Conservation (phyloP, 2,888 invertebrate species). For the Adineta ricciae region DNA sequence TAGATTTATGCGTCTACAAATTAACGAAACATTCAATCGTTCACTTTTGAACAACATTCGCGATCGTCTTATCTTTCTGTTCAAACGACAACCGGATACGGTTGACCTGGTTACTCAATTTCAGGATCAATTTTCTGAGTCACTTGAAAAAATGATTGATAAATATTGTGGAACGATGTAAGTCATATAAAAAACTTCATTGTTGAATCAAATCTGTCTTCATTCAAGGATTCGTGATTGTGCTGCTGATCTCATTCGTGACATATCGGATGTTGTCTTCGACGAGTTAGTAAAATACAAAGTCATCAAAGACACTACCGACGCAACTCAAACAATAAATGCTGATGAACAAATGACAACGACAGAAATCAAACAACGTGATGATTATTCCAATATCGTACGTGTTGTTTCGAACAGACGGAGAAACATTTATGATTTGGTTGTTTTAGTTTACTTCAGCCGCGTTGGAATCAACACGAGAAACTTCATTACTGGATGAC, state of each 20-base stretch:
- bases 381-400: constrained; percentile 5
- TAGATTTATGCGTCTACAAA: constrained; percentile 4
- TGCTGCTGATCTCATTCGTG: constrained; percentile 1
- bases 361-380: not conserved
- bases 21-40: not conserved
- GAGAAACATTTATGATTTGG: not conserved
- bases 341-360: not conserved
- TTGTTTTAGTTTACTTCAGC: not conserved
- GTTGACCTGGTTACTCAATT: not conserved
- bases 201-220: not conserved
- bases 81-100: not conserved
- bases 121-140: not conserved
- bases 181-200: not conserved
- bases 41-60: not conserved
- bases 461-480: not conserved
- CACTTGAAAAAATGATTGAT: not conserved
- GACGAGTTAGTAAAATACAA: constrained; percentile 1
- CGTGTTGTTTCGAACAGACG: not conserved
- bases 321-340: not conserved
- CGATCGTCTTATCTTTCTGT: not conserved
- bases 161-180: not conserved
- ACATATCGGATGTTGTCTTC: not conserved
- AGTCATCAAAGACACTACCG: not conserved
- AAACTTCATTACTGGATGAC: not conserved
- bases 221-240: not conserved